A percentile compares a stretch with the other conserved stretches of the same genome.
Evolutionary conservation across 1,140 invertebrate species (phyloP).

Genomic region (Chelonus insularis): DNA sequence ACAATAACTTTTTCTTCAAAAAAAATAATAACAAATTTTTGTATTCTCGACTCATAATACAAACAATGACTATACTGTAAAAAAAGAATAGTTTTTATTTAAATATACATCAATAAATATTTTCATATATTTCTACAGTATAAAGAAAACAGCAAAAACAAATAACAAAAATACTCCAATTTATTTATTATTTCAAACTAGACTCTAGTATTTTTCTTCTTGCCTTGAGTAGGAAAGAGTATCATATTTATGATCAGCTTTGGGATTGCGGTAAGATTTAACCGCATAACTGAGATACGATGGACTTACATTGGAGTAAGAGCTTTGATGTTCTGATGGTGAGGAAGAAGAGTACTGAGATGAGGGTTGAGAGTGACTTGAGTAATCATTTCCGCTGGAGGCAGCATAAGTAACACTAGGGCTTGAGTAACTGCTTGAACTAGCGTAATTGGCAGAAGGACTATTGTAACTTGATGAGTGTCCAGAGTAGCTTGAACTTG

Average conservation of each 20-base stretch:
- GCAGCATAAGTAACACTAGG: conserved; percentile 8
- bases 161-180: too few relatives aligned
- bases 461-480: conserved; percentile 25
- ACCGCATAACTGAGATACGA: conserved; percentile 41
- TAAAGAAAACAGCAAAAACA: too few relatives aligned
- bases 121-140: too few relatives aligned
- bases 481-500: conserved; percentile 20
- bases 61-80: too few relatives aligned
- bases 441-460: conserved; percentile 25
- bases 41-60: too few relatives aligned
- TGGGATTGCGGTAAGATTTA: conserved; percentile 36
- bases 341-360: conserved; percentile 31
- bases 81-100: too few relatives aligned
- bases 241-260: conserved; percentile 45
- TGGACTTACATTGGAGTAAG: conserved; percentile 43
- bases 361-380: conserved; percentile 24
- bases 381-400: conserved; percentile 20
- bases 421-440: conserved; percentile 29
- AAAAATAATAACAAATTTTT: too few relatives aligned
- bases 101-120: too few relatives aligned
- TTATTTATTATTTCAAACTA: not conserved
- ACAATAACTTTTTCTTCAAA: too few relatives aligned
- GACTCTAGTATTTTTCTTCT: conserved; percentile 38
- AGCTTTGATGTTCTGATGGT: conserved; percentile 35
- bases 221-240: conserved; percentile 56